Percentiles rank a stretch among this genome's conserved stretches.
Evolutionary conservation across 2,888 invertebrate genomes (phyloP).

Genomic region (Melieria picta): DNA sequence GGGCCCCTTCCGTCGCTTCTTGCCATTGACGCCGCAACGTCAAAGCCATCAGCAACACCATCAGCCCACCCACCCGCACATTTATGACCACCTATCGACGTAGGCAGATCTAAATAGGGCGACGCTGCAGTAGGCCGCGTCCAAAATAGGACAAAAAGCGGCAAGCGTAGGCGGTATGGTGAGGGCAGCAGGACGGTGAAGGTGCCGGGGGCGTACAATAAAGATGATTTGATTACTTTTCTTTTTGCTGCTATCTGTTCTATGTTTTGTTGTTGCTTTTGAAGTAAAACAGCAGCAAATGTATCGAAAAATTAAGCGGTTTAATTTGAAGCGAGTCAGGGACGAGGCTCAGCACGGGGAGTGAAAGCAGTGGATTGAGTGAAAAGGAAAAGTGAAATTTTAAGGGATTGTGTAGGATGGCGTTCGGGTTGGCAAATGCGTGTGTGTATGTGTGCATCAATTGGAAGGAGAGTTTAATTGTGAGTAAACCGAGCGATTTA

Average conservation of each 20-base stretch:
- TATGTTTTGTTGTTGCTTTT: neutral
- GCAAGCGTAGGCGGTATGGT: neutral
- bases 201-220: neutral
- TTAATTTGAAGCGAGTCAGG: neutral
- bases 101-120: conserved; percentile 17
- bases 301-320: conserved; percentile 33
- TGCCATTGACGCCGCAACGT: too few relatives aligned
- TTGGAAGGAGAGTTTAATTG: too few relatives aligned
- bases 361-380: too few relatives aligned
- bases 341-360: too few relatives aligned
- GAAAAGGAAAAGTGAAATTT: too few relatives aligned
- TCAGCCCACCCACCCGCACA: conserved; percentile 4
- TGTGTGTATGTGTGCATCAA: too few relatives aligned
- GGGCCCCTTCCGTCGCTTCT: too few relatives aligned
- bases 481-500: too few relatives aligned
- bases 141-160: too few relatives aligned
- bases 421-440: too few relatives aligned
- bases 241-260: conserved; percentile 5
- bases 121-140: neutral
- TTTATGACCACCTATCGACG: conserved; percentile 21
- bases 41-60: neutral
- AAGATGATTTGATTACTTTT: conserved; percentile 23
- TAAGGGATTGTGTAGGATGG: too few relatives aligned
- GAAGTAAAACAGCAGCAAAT: conserved; percentile 27
- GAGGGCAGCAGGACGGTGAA: neutral